Evolutionary conservation across 2,797 vertebrate species (phyloP).

Genomic region (Diplodus puntazzo): DNA sequence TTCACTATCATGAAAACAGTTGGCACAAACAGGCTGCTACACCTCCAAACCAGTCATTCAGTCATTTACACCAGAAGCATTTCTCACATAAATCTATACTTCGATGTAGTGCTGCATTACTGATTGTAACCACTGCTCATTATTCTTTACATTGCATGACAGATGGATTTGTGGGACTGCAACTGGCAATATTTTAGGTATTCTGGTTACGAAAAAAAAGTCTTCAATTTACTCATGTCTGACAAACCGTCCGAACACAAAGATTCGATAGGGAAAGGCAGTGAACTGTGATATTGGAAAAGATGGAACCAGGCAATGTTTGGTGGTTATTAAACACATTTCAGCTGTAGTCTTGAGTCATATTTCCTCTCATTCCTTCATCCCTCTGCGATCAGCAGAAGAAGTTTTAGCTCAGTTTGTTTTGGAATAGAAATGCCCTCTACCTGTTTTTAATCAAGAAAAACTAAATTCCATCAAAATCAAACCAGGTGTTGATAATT

Average conservation of each 20-base stretch:
- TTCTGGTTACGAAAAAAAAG: background rate
- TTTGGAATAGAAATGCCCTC: too few species aligned
- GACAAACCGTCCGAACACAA: background rate
- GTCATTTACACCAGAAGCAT: background rate
- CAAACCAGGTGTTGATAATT: too few species aligned
- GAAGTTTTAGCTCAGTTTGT: too few species aligned
- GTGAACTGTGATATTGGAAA: background rate
- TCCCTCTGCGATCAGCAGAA: too few species aligned
- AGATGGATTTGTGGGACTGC: too few species aligned
- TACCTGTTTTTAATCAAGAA: too few species aligned
- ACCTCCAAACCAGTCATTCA: background rate
- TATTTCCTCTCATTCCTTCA: too few species aligned
- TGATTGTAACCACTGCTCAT: background rate
- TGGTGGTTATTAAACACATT: background rate
- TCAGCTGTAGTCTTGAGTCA: too few species aligned
- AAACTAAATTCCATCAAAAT: too few species aligned
- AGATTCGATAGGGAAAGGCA: too few species aligned
- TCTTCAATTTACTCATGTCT: background rate
- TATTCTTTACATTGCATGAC: too few species aligned
- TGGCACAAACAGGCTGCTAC: background rate
- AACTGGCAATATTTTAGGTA: too few species aligned
- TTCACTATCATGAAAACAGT: background rate
- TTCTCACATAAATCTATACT: background rate
- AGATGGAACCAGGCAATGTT: background rate
- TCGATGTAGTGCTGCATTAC: background rate